Conservation (phyloP, 2,888 invertebrate species). For the Priocnemis perturbator region DNA sequence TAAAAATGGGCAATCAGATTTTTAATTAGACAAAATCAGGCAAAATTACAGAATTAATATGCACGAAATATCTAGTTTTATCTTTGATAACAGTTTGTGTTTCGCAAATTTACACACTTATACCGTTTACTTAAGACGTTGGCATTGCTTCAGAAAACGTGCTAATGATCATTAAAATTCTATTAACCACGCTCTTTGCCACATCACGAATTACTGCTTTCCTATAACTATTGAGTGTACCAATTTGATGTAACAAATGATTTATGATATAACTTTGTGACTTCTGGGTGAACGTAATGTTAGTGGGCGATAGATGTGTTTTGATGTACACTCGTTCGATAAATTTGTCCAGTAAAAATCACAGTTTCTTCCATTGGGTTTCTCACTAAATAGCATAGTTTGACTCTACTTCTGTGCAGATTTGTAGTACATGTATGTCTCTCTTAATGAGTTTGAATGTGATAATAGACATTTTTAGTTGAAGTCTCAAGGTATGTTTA, state of each 20-base stretch:
- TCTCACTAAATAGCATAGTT: slow-evolving; percentile 60
- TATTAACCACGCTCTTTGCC: no score
- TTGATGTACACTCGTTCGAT: slow-evolving; percentile 28
- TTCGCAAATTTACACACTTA: neutral
- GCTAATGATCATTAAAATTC: no score
- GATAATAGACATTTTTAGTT: slow-evolving; percentile 54
- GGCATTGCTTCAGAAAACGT: no score
- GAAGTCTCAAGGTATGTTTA: slow-evolving; percentile 44
- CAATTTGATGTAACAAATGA: no score
- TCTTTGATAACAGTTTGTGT: neutral
- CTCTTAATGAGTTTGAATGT: slow-evolving; percentile 56
- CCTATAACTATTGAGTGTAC: no score
- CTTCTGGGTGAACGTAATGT: no score
- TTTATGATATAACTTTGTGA: no score
- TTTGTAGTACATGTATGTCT: slow-evolving; percentile 57
- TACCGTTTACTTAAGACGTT: no score
- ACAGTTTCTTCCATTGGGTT: slow-evolving; percentile 57
- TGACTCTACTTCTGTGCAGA: slow-evolving; percentile 52
- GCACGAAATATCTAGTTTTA: slow-evolving; percentile 2
- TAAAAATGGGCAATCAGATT: no score
- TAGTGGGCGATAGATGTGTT: no score
- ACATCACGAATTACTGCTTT: no score
- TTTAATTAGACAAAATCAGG: no score
- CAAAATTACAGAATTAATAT: neutral
- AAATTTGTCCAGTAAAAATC: slow-evolving; percentile 56